Evolutionary conservation across 1,140 invertebrate species (phyloP).

Genomic region (Coelopa frigida): DNA sequence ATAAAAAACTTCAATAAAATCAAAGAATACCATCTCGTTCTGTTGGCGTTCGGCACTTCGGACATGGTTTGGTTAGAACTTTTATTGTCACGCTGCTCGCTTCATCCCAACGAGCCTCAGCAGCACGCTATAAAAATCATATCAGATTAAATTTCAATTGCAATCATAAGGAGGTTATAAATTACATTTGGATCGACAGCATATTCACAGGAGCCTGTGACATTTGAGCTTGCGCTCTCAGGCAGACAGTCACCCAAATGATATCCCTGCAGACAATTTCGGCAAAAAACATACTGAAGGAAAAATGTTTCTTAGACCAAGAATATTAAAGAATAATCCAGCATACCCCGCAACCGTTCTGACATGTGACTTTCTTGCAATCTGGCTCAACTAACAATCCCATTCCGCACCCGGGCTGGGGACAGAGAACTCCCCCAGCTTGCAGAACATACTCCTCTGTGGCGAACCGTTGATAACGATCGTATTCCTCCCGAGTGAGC

Average conservation of each 20-base stretch:
- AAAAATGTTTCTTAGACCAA: slow-evolving; percentile 10
- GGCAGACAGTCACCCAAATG: slow-evolving; percentile 69
- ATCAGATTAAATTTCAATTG: too few relatives aligned
- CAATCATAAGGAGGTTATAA: too few relatives aligned
- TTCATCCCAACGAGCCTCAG: slow-evolving; percentile 69
- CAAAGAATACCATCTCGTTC: slow-evolving; percentile 81
- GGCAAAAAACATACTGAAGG: slow-evolving; percentile 72
- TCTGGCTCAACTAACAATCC: slow-evolving; percentile 69
- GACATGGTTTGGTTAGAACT: slow-evolving; percentile 79
- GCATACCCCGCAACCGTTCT: slow-evolving; percentile 68
- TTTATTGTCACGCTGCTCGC: slow-evolving; percentile 67
- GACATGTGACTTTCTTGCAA: slow-evolving; percentile 66
- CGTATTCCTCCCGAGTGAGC: slow-evolving; percentile 59
- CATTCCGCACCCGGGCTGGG: slow-evolving; percentile 79
- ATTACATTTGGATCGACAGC: slow-evolving; percentile 55
- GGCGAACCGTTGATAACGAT: slow-evolving; percentile 75
- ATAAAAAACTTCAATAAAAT: slow-evolving; percentile 38
- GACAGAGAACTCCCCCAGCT: slow-evolving; percentile 76
- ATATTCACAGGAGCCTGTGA: slow-evolving; percentile 48
- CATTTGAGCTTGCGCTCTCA: slow-evolving; percentile 32
- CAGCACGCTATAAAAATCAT: slow-evolving; percentile 40
- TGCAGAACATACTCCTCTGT: slow-evolving; percentile 80
- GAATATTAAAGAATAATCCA: slow-evolving; percentile 8
- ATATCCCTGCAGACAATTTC: slow-evolving; percentile 69
- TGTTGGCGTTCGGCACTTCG: slow-evolving; percentile 77